These are phyloP conservation scores for Halcyon leucocephala DNA, from an alignment of 2,797 vertebrate genomes.

Conservation along the genomic window DNA sequence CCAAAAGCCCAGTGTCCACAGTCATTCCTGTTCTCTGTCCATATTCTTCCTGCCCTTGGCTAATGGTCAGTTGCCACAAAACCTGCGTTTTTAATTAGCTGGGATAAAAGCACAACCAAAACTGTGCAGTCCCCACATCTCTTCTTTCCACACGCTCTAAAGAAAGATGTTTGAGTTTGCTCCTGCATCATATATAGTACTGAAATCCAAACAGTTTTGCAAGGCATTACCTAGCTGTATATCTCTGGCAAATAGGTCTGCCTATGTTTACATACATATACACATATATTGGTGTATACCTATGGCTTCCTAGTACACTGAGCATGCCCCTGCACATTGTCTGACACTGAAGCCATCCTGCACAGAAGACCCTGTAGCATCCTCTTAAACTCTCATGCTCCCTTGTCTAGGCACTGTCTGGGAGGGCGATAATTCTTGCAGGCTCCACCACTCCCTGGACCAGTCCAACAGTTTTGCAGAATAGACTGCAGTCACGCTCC, in stretches of 20 bases:
- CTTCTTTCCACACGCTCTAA: accelerated
- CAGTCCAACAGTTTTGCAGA: background rate
- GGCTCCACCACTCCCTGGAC: background rate
- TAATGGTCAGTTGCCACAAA: background rate
- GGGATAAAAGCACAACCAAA: background rate
- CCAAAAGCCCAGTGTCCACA: background rate
- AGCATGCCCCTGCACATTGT: accelerated
- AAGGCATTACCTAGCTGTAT: background rate
- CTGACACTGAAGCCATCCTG: background rate
- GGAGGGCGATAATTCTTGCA: background rate
- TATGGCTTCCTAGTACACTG: background rate
- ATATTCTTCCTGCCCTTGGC: background rate
- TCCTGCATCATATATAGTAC: background rate
- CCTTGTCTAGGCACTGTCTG: background rate
- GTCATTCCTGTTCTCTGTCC: background rate
- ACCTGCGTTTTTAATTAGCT: background rate
- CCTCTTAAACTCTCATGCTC: background rate
- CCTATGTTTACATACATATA: background rate
- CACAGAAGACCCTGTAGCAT: background rate
- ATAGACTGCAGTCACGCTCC: constrained; percentile 13
- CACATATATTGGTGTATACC: background rate
- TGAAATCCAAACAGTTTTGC: background rate
- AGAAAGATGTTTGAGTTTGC: background rate
- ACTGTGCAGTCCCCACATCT: background rate
- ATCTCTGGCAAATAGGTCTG: background rate